Percentiles rank a stretch among this genome's conserved stretches.
Evolutionary conservation across 2,888 invertebrate species (phyloP).

Genomic region (Ormyrus thymus): DNA sequence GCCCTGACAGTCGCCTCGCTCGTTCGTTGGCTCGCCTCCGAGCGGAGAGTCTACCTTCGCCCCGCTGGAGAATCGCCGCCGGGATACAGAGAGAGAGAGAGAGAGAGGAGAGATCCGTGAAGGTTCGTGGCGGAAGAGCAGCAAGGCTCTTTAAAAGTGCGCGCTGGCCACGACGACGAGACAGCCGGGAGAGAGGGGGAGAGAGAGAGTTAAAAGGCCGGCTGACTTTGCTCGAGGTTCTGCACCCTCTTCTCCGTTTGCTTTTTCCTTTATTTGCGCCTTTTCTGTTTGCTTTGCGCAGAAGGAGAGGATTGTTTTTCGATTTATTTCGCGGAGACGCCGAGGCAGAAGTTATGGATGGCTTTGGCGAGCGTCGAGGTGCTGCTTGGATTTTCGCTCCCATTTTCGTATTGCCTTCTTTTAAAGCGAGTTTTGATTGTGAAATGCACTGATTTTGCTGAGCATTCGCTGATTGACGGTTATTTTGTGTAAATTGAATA

Average conservation of each 20-base stretch:
- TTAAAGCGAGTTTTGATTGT: too few relatives aligned
- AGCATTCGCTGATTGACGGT: too few relatives aligned
- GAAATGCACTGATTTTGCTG: too few relatives aligned
- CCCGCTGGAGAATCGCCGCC: not conserved
- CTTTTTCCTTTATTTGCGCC: conserved; percentile 1
- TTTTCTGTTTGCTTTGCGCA: not conserved
- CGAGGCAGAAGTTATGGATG: too few relatives aligned
- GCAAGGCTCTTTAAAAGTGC: conserved; percentile 39
- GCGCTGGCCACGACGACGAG: conserved; percentile 30
- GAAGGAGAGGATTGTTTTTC: too few relatives aligned
- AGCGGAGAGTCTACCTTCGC: conserved; percentile 5
- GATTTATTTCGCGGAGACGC: too few relatives aligned
- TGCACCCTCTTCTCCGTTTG: conserved; percentile 2
- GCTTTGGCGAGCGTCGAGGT: too few relatives aligned
- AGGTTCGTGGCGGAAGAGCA: conserved; percentile 43
- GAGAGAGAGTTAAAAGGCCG: conserved; percentile 30
- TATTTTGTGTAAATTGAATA: too few relatives aligned
- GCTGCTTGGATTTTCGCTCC: not conserved
- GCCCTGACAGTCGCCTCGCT: conserved; percentile 47
- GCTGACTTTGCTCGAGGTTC: conserved; percentile 4
- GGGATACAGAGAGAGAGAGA: conserved; percentile 21
- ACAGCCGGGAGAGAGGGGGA: not conserved
- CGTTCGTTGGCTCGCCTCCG: conserved; percentile 14
- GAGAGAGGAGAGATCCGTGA: conserved; percentile 19
- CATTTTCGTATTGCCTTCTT: not conserved